A percentile compares a stretch with the other conserved stretches of the same genome.
Conservation (phyloP, 92 coral and sea anemone genomes). For the Paragorgia papillata region DNA sequence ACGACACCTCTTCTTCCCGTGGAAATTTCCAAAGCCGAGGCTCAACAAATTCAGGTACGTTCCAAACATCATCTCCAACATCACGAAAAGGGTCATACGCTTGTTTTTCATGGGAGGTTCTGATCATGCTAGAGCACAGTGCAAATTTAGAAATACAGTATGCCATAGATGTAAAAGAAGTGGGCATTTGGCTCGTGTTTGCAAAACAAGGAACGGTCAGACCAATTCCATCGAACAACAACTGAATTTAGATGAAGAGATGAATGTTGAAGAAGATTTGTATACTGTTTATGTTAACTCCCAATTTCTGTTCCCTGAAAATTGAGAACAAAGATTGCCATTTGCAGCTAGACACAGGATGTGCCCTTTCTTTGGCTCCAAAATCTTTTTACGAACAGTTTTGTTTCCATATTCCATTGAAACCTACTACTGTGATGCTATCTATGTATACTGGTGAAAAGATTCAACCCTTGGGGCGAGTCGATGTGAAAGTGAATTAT, state of each 20-base stretch:
- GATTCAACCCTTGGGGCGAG: too few species aligned
- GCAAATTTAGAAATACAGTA: conserved; percentile 46
- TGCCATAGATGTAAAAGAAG: conserved; percentile 51
- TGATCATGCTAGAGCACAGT: conserved; percentile 39
- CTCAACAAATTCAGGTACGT: conserved; percentile 5
- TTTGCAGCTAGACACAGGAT: conserved; percentile 63
- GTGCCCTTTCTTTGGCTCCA: conserved; percentile 56
- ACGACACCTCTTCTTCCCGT: neutral
- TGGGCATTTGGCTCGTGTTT: conserved; percentile 45
- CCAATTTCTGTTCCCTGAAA: conserved; percentile 48
- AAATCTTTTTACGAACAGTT: conserved; percentile 42
- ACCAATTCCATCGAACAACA: conserved; percentile 21
- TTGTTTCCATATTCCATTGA: conserved; percentile 39
- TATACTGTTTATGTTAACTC: conserved; percentile 63
- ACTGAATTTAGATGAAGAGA: conserved; percentile 25
- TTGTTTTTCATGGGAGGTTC: conserved; percentile 47
- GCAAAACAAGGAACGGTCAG: conserved; percentile 9
- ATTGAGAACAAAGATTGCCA: too few species aligned
- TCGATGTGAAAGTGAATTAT: too few species aligned
- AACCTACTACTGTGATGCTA: too few species aligned
- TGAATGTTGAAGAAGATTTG: conserved; percentile 24
- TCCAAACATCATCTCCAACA: conserved; percentile 1
- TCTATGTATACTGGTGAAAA: too few species aligned
- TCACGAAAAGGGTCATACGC: conserved; percentile 30
- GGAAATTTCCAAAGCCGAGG: conserved; percentile 26